These are phyloP conservation scores for Meriones psammophilus DNA, from an alignment of 2,797 vertebrate genomes.

Conservation along the genomic window DNA sequence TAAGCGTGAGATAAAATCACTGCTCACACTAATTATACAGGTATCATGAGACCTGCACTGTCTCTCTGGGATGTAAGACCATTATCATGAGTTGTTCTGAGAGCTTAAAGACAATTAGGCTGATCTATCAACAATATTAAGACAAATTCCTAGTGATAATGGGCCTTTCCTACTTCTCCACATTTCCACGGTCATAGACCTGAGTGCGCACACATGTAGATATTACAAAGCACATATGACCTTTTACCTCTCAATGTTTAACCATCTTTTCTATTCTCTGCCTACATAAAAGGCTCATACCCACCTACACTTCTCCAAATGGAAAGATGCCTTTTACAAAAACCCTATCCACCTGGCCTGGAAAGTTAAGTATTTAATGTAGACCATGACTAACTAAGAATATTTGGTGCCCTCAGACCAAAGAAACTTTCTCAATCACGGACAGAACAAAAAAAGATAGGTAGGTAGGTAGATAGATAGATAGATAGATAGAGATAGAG, in stretches of 20 bases:
- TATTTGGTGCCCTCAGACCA: not conserved
- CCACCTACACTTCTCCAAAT: not conserved
- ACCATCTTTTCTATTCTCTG: not conserved
- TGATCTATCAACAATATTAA: not conserved
- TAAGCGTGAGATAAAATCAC: constrained; percentile 9
- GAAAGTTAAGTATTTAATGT: constrained; percentile 3
- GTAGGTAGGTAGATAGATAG: no score
- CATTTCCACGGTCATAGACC: not conserved
- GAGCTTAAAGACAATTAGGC: not conserved
- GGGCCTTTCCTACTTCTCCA: not conserved
- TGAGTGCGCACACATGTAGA: not conserved
- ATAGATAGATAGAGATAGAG: no score
- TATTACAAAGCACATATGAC: not conserved
- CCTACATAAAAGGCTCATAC: not conserved
- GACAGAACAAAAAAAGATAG: not conserved
- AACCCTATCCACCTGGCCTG: not conserved
- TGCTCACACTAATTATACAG: not conserved
- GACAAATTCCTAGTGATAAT: not conserved
- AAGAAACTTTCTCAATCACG: not conserved
- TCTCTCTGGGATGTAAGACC: not conserved
- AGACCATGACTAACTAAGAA: not conserved
- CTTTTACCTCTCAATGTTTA: not conserved
- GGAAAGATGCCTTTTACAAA: not conserved
- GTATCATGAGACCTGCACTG: not conserved
- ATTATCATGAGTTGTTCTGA: not conserved